phyloP scores from a whole-genome alignment of 1,140 invertebrate genomes.

The Brachionus koreanus region DNA sequence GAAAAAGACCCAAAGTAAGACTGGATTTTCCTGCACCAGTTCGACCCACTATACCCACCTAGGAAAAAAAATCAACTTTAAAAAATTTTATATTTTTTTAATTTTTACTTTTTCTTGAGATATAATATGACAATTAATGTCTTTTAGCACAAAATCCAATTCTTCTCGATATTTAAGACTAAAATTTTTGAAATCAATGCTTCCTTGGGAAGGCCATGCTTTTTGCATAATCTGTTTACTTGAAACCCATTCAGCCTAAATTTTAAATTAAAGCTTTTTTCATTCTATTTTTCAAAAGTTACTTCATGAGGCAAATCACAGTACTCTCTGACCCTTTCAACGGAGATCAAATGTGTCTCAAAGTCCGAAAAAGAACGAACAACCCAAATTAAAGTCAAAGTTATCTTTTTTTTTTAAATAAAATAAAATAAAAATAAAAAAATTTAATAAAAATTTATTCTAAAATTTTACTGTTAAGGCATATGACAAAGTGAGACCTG shows the following conservation, averaged over 20 bases:
- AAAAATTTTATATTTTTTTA: not conserved
- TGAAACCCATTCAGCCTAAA: slow-evolving; percentile 48
- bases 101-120: slow-evolving; percentile 58
- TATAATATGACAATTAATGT: slow-evolving; percentile 49
- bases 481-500: slow-evolving; percentile 63
- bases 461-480: slow-evolving; percentile 53
- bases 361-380: slow-evolving; percentile 93
- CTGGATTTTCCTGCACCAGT: slow-evolving; percentile 87
- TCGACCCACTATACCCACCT: slow-evolving; percentile 74
- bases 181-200: slow-evolving; percentile 61
- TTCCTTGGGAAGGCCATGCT: slow-evolving; percentile 63
- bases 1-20: slow-evolving; percentile 62
- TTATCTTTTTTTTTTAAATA: slow-evolving; percentile 63
- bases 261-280: not conserved
- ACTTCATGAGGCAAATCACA: slow-evolving; percentile 68
- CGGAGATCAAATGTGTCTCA: slow-evolving; percentile 94
- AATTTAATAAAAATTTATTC: not conserved
- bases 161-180: slow-evolving; percentile 50
- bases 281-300: not conserved
- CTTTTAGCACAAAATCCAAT: slow-evolving; percentile 50
- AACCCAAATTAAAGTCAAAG: slow-evolving; percentile 89
- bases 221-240: slow-evolving; percentile 50
- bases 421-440: not conserved
- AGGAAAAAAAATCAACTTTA: slow-evolving; percentile 46
- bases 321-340: slow-evolving; percentile 94